Evolutionary conservation across 1,140 invertebrate genomes (phyloP), one percentile per base, ranked within the genome.

Genomic region (Drosophila dunni): DNA sequence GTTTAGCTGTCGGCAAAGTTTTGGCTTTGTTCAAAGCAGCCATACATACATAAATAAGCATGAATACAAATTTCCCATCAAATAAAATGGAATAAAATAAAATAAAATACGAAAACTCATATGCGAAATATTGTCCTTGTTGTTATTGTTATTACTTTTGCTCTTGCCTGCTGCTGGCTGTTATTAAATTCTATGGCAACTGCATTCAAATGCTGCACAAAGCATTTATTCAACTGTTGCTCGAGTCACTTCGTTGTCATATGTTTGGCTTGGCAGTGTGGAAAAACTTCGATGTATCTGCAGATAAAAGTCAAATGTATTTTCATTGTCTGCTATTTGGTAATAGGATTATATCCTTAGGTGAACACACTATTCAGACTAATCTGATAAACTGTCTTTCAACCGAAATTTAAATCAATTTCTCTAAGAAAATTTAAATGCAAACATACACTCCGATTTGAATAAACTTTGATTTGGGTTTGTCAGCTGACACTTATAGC

Each of bases 1-100:
- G 67, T 65, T 64, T 75, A 65, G 73, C 70, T 77, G 75, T 74
- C 64, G 75, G 79, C 75, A 66, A 82, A 85, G 77, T 88, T 82
- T 85, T 62, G 79, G 46, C 62, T 78, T 78, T 74, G 72, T 72
- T 75, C 58, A 17, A 60, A 57, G n/a, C 38, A 61, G 33, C 61
- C 73, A 64, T 64, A 64, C 73, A 64, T 64, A 64, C 48, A 71
- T 71, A 70, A 71, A 60, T 71, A 64, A 60, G 60, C 46, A 57
- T 68, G 58, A 53, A 68, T 69, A 62, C 36, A 29, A 58, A 70
- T 33, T 51, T 20, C 38, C 17, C 24, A 33, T 13, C 36, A 46
- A 33, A 61, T 61, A 54, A 11, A 61, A 61, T 58, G 24, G 6
- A 29, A 6, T 29, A 29, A 29, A 29, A 29, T 29, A 29, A 29